A percentile compares a stretch with the other conserved stretches of the same genome.
phyloP scores from a whole-genome alignment of 2,888 invertebrate genomes.

The Achlya flavicornis region DNA sequence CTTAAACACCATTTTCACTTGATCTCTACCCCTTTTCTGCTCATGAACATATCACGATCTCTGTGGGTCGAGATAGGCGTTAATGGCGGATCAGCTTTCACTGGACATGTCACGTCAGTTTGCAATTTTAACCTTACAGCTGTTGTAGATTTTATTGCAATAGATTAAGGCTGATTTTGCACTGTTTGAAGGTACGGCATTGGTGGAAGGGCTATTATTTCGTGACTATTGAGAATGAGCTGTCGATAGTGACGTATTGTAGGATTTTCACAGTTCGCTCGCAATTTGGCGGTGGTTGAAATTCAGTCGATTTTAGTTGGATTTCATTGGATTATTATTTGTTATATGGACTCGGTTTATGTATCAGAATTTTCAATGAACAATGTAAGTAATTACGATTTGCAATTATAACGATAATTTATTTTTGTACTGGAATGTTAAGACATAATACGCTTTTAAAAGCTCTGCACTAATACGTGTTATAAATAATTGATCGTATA shows the following conservation, averaged over 20 bases:
- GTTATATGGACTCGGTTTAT: neutral
- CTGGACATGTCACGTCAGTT: slow-evolving; percentile 46
- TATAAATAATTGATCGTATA: too few relatives aligned
- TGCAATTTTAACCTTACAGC: slow-evolving; percentile 39
- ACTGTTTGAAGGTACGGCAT: slow-evolving; percentile 11
- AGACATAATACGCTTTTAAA: too few relatives aligned
- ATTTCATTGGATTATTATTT: slow-evolving; percentile 2
- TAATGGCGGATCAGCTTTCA: slow-evolving; percentile 44
- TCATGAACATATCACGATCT: slow-evolving; percentile 6
- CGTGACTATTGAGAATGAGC: slow-evolving; percentile 74
- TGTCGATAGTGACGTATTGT: slow-evolving; percentile 78
- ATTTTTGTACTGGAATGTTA: too few relatives aligned
- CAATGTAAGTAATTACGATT: too few relatives aligned
- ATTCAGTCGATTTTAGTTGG: slow-evolving; percentile 42
- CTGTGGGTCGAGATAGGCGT: slow-evolving; percentile 16
- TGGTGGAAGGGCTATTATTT: slow-evolving; percentile 58
- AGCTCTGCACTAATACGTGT: too few relatives aligned
- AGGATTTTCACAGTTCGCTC: slow-evolving; percentile 69
- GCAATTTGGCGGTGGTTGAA: slow-evolving; percentile 50
- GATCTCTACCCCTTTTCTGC: slow-evolving; percentile 39
- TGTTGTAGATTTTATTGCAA: slow-evolving; percentile 23
- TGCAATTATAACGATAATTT: too few relatives aligned
- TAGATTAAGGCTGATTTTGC: slow-evolving; percentile 39
- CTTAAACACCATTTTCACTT: slow-evolving; percentile 46
- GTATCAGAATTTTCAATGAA: neutral